phyloP scores from a whole-genome alignment of 1,140 invertebrate genomes.

The Aricia agestis region DNA sequence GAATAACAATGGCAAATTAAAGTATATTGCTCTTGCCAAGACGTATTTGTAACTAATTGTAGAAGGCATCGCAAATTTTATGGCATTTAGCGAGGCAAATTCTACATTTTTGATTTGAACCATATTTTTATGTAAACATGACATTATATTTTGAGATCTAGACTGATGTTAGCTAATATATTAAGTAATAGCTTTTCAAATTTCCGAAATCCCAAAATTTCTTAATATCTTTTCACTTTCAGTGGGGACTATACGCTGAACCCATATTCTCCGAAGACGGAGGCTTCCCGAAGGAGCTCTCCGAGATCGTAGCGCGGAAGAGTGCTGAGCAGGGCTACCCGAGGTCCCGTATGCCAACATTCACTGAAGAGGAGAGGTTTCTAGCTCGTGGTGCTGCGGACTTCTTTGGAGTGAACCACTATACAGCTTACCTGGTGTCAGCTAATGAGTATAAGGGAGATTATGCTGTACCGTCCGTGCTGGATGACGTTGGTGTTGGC shows the following conservation, averaged over 20 bases:
- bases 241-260: constrained; percentile 75
- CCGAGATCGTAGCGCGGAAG: constrained; percentile 68
- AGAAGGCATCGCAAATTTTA: too few species aligned
- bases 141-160: too few species aligned
- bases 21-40: too few species aligned
- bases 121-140: too few species aligned
- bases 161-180: too few species aligned
- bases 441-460: constrained; percentile 28
- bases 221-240: constrained; percentile 46
- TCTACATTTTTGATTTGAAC: too few species aligned
- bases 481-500: constrained; percentile 36
- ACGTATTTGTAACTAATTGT: too few species aligned
- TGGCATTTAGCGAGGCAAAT: too few species aligned
- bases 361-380: constrained; percentile 71
- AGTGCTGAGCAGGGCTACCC: constrained; percentile 72
- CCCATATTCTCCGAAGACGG: too few species aligned
- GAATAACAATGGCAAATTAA: too few species aligned
- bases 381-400: constrained; percentile 78
- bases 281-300: constrained; percentile 79
- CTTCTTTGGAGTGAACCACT: constrained; percentile 81
- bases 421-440: constrained; percentile 60
- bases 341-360: constrained; percentile 72
- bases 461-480: constrained; percentile 34
- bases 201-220: too few species aligned
- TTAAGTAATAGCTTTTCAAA: too few species aligned